These are phyloP conservation scores for Plusia festucae DNA, from an alignment of 2,888 invertebrate species.

Conservation along the genomic window DNA sequence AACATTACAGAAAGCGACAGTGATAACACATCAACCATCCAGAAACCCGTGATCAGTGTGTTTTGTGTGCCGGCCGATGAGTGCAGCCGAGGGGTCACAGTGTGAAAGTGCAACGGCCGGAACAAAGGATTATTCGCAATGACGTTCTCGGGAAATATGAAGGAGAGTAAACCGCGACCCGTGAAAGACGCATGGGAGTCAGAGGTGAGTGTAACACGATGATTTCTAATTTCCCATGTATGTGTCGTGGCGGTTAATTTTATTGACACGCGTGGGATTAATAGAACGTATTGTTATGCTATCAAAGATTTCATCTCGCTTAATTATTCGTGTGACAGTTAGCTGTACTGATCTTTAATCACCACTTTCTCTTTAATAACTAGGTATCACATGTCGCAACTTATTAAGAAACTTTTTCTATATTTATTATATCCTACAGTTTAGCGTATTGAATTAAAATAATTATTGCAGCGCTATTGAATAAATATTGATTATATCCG, in stretches of 20 bases:
- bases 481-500: background rate
- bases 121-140: conserved; percentile 74
- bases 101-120: conserved; percentile 76
- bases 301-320: conserved; percentile 69
- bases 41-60: conserved; percentile 64
- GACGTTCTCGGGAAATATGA: conserved; percentile 86
- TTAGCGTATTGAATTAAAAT: background rate
- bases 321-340: conserved; percentile 75
- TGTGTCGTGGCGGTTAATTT: conserved; percentile 59
- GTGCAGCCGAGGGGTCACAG: conserved; percentile 63
- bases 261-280: conserved; percentile 65
- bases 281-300: conserved; percentile 70
- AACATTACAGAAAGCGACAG: conserved; percentile 83
- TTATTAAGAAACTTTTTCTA: conserved; percentile 16
- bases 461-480: background rate
- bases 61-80: conserved; percentile 40
- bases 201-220: conserved; percentile 80
- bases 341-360: conserved; percentile 58
- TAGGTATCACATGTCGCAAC: conserved; percentile 28
- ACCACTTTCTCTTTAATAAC: conserved; percentile 70
- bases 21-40: conserved; percentile 70
- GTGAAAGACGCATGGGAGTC: conserved; percentile 86
- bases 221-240: conserved; percentile 66
- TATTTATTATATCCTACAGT: background rate
- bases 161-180: conserved; percentile 83